Percentiles rank a stretch among this genome's conserved stretches.
These are phyloP conservation scores for Thermophis baileyi DNA, from an alignment of 2,113 vertebrate species.

Conservation along the genomic window DNA sequence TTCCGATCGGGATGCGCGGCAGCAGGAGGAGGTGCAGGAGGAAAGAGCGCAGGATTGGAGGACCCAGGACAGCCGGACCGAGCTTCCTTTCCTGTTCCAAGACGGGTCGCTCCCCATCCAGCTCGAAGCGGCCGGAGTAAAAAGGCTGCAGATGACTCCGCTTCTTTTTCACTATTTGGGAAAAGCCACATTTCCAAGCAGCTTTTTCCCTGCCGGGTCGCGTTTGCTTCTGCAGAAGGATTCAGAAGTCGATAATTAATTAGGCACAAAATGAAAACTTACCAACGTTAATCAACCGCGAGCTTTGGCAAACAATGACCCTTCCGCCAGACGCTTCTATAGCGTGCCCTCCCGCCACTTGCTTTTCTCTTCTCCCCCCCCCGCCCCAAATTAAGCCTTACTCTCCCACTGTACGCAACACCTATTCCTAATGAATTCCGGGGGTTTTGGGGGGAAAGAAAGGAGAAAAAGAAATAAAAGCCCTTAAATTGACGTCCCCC, in stretches of 20 bases:
- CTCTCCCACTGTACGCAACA: conserved; percentile 32
- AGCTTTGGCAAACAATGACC: conserved; percentile 48
- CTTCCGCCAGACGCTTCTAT: conserved; percentile 24
- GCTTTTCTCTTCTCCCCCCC: neutral
- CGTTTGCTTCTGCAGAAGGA: conserved; percentile 31
- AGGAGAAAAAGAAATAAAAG: conserved; percentile 47
- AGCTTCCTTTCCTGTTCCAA: neutral
- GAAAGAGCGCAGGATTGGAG: neutral
- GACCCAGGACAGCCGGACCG: neutral
- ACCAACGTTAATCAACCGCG: conserved; percentile 57
- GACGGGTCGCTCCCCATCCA: neutral
- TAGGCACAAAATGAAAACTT: conserved; percentile 67
- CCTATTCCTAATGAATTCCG: conserved; percentile 56
- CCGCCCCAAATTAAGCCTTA: conserved; percentile 24
- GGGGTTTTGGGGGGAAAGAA: neutral
- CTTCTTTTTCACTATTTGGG: neutral
- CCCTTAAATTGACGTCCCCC: conserved; percentile 54
- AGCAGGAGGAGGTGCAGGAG: neutral
- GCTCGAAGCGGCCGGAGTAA: neutral
- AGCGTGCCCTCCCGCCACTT: neutral
- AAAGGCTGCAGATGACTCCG: neutral
- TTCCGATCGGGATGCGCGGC: conserved; percentile 14
- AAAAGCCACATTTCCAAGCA: conserved; percentile 1
- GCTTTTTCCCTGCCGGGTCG: neutral
- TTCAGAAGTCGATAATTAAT: conserved; percentile 63